phyloP scores from a whole-genome alignment of 2,888 invertebrate genomes.

The Drosophila testacea region DNA sequence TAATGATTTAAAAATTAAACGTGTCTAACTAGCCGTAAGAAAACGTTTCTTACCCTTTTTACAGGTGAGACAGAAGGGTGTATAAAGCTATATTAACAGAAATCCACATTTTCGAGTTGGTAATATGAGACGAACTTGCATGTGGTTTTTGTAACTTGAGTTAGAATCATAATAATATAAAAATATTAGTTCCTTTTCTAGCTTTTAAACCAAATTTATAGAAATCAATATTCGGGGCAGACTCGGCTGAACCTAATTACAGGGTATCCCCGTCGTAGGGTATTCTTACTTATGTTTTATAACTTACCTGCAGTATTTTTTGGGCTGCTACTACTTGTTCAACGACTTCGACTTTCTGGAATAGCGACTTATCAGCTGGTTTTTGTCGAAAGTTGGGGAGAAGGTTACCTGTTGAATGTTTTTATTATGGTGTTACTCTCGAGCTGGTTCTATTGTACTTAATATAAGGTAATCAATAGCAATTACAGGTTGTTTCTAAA shows the following conservation, averaged over 20 bases:
- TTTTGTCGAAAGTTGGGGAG: background rate
- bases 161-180: no score
- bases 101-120: no score
- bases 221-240: no score
- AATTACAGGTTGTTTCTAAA: slow-evolving; percentile 27
- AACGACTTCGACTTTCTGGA: slow-evolving; percentile 14
- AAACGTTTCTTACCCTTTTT: background rate
- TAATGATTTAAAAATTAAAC: slow-evolving; percentile 4
- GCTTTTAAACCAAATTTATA: no score
- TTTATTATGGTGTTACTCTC: background rate
- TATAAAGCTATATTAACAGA: background rate
- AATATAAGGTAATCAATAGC: slow-evolving; percentile 1
- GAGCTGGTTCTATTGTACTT: slow-evolving; percentile 8
- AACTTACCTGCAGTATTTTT: slow-evolving; percentile 25
- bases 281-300: background rate
- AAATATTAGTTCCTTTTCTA: no score
- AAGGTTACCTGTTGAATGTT: slow-evolving; percentile 29
- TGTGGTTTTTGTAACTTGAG: no score
- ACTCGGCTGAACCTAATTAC: background rate
- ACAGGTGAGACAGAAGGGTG: background rate
- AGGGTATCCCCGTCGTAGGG: background rate
- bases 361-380: background rate
- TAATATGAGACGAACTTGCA: no score
- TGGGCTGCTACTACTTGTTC: background rate
- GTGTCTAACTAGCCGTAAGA: slow-evolving; percentile 5